Percentiles rank a stretch among this genome's conserved stretches.
Evolutionary conservation across 2,888 invertebrate species (phyloP).

Genomic region (Melanostoma scalare): DNA sequence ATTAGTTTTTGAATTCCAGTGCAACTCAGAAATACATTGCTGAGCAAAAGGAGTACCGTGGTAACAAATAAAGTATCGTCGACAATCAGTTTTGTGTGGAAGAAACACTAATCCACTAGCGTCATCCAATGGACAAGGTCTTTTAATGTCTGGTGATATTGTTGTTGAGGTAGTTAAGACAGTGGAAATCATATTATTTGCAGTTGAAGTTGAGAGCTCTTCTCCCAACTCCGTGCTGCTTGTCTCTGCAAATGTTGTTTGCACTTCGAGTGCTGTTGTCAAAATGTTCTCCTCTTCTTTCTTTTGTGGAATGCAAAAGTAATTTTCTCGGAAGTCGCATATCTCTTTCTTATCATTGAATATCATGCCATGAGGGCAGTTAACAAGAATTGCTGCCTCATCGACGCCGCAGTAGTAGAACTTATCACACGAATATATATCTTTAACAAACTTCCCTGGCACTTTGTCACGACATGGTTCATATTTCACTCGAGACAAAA

Average conservation of each 20-base stretch:
- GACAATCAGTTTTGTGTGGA: conserved; percentile 77
- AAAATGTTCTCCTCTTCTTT: conserved; percentile 43
- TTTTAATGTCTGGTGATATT: neutral
- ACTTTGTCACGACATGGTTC: conserved; percentile 75
- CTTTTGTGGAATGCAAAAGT: conserved; percentile 73
- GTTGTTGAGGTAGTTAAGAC: neutral
- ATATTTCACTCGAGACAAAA: neutral
- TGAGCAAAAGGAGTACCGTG: conserved; percentile 79
- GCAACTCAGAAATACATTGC: conserved; percentile 78
- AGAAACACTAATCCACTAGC: conserved; percentile 76
- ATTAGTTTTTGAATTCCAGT: conserved; percentile 78
- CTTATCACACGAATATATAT: conserved; percentile 77
- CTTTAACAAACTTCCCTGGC: conserved; percentile 78
- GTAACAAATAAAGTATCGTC: conserved; percentile 80
- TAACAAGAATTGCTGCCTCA: conserved; percentile 77
- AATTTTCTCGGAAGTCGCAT: conserved; percentile 78
- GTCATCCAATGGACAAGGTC: conserved; percentile 24
- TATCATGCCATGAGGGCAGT: conserved; percentile 80
- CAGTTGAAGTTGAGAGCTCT: neutral
- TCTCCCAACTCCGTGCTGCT: conserved; percentile 34
- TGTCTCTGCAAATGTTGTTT: conserved; percentile 2
- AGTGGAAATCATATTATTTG: neutral
- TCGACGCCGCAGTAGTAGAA: conserved; percentile 79
- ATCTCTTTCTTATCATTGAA: conserved; percentile 79
- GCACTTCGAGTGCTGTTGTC: neutral